These are phyloP conservation scores for Graphium colonna DNA, from an alignment of 2,888 invertebrate species.

Conservation along the genomic window DNA sequence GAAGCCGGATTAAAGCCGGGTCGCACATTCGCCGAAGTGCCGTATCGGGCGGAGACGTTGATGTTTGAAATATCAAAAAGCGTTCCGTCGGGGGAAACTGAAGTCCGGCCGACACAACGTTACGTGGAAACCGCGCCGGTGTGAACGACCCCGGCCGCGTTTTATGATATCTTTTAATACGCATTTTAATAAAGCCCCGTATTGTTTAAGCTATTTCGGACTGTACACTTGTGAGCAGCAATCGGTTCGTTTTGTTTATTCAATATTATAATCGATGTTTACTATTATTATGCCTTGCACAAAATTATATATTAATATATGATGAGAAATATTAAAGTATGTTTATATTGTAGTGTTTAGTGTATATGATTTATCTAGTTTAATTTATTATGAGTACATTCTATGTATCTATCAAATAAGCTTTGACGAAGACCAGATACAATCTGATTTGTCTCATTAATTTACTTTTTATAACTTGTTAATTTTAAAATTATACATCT, in stretches of 20 bases:
- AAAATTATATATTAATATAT: too few relatives aligned
- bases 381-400: too few relatives aligned
- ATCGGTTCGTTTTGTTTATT: neutral
- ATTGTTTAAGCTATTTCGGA: constrained; percentile 44
- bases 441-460: too few relatives aligned
- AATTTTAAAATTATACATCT: too few relatives aligned
- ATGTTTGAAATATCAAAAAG: constrained; percentile 28
- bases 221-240: neutral
- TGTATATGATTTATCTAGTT: too few relatives aligned
- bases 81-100: constrained; percentile 45
- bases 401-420: too few relatives aligned
- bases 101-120: constrained; percentile 37
- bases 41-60: constrained; percentile 8
- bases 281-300: too few relatives aligned
- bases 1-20: constrained; percentile 6
- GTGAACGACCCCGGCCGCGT: constrained; percentile 67
- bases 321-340: too few relatives aligned
- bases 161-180: constrained; percentile 69
- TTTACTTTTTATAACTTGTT: too few relatives aligned
- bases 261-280: too few relatives aligned
- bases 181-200: constrained; percentile 69
- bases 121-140: constrained; percentile 50
- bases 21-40: constrained; percentile 8
- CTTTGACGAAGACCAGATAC: too few relatives aligned
- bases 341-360: too few relatives aligned